Evolutionary conservation across 2,888 invertebrate genomes (phyloP).

Genomic region (Apodemia hepburni): DNA sequence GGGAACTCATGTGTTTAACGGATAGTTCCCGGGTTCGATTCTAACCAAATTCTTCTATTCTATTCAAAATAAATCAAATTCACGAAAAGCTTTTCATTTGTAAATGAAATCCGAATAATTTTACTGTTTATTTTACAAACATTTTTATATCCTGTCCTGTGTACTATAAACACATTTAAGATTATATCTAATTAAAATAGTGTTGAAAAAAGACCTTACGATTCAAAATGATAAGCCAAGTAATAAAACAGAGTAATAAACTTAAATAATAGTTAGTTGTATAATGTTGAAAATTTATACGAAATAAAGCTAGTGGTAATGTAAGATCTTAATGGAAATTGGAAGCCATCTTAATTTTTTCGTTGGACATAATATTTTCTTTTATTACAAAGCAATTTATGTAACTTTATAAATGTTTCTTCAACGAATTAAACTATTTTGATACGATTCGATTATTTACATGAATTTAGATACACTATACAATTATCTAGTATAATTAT

Average conservation of each 20-base stretch:
- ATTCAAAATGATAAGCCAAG: neutral
- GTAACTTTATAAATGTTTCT: neutral
- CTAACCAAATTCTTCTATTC: no score
- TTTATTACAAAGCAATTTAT: neutral
- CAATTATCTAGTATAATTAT: no score
- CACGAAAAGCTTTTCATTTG: no score
- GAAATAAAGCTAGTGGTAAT: slow-evolving; percentile 8
- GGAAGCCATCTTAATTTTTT: slow-evolving; percentile 3
- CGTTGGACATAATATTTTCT: neutral
- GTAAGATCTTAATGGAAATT: slow-evolving; percentile 9
- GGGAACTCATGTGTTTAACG: no score
- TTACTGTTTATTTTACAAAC: no score
- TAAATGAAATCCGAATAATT: no score
- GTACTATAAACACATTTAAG: slow-evolving; percentile 1
- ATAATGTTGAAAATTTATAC: slow-evolving; percentile 9
- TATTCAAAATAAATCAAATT: no score
- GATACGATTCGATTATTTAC: no score
- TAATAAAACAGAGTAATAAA: slow-evolving; percentile 11
- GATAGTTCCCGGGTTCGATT: no score
- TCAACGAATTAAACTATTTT: neutral
- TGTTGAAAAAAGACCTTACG: slow-evolving; percentile 6
- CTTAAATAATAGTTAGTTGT: slow-evolving; percentile 13
- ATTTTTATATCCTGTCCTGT: neutral
- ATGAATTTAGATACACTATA: no score
- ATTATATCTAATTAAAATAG: slow-evolving; percentile 14